A percentile compares a stretch with the other conserved stretches of the same genome.
Evolutionary conservation across 1,140 invertebrate species (phyloP).

Genomic region (Oncopodura yosiiana): DNA sequence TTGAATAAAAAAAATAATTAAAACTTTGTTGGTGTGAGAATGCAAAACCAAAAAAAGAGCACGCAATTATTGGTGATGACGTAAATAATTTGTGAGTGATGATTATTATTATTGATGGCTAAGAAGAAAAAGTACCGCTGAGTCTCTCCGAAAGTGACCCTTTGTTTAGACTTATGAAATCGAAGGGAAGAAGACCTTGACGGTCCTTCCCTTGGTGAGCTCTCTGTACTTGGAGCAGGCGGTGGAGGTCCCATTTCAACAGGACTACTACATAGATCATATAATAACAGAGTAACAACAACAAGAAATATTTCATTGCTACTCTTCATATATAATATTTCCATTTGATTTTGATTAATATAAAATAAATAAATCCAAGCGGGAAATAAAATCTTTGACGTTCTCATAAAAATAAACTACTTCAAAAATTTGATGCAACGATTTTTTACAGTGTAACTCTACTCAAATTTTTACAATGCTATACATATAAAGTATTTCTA

Average conservation of each 20-base stretch:
- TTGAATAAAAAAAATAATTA: too few relatives aligned
- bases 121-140: conserved; percentile 29
- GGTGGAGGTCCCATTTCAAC: conserved; percentile 30
- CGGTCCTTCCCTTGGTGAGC: conserved; percentile 57
- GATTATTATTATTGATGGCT: neutral
- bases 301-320: neutral
- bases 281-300: neutral
- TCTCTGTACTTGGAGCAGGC: conserved; percentile 52
- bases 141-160: conserved; percentile 54
- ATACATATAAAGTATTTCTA: too few relatives aligned
- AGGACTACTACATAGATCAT: conserved; percentile 34
- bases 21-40: neutral
- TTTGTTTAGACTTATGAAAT: conserved; percentile 46
- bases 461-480: too few relatives aligned
- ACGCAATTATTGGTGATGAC: neutral
- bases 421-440: too few relatives aligned
- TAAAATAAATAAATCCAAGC: too few relatives aligned
- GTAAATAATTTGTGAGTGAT: conserved; percentile 1
- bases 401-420: too few relatives aligned
- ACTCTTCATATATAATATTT: too few relatives aligned
- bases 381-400: too few relatives aligned
- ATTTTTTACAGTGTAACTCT: too few relatives aligned
- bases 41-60: neutral
- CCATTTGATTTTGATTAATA: too few relatives aligned
- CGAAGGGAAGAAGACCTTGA: conserved; percentile 62